Evolutionary conservation across 2,888 invertebrate genomes (phyloP).

Genomic region (Tridacna gigas): DNA sequence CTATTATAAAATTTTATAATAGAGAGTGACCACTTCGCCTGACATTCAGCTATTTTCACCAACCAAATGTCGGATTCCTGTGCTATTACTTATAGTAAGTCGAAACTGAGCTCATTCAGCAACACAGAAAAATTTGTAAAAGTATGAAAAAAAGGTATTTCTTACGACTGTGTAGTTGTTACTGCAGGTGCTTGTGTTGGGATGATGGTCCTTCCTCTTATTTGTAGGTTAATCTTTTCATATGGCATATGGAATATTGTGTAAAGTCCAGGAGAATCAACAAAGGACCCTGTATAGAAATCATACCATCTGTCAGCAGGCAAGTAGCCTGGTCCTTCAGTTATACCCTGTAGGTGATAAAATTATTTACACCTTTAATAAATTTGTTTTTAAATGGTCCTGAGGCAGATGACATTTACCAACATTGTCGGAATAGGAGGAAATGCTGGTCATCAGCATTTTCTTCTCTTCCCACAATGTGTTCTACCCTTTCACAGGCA

Average conservation of each 20-base stretch:
- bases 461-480: too few relatives aligned
- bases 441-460: too few relatives aligned
- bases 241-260: slow-evolving; percentile 87
- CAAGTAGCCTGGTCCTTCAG: slow-evolving; percentile 77
- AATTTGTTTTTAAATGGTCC: too few relatives aligned
- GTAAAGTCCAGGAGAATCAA: slow-evolving; percentile 79
- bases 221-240: slow-evolving; percentile 88
- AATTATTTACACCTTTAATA: neutral
- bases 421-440: too few relatives aligned
- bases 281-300: slow-evolving; percentile 68
- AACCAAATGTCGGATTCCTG: too few relatives aligned
- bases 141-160: neutral
- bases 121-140: neutral
- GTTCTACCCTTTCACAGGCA: too few relatives aligned
- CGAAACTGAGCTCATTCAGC: too few relatives aligned
- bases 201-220: slow-evolving; percentile 90
- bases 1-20: too few relatives aligned
- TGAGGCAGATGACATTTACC: too few relatives aligned
- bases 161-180: slow-evolving; percentile 87
- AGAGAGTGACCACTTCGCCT: too few relatives aligned
- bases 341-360: slow-evolving; percentile 41
- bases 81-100: too few relatives aligned
- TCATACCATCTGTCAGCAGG: slow-evolving; percentile 80
- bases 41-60: too few relatives aligned
- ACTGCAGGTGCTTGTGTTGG: slow-evolving; percentile 87